Base-by-base conservation (phyloP, 2,888 invertebrate species). In the Eupsilia transversa region DNA sequence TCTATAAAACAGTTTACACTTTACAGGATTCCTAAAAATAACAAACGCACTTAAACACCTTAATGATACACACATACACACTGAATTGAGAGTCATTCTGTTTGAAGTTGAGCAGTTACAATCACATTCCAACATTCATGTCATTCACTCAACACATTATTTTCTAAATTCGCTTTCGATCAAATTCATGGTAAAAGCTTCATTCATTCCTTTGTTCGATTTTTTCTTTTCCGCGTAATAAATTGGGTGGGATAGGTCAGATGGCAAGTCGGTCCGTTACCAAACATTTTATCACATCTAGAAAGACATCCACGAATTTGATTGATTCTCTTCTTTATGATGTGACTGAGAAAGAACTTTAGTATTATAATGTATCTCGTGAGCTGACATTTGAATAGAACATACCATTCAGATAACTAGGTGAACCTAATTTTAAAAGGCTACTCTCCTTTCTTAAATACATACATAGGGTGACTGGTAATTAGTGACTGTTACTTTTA, bases 81-180 rank as follows among this genome's bases (percentile, higher is more conserved):
- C n/a, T 5, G 65, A 76, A 49, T 41, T 33, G 2, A 35, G 49
- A 59, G 49, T 75, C 2, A n/a, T 60, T 52, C 20, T 35, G 52
- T 78, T 69, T 54, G n/a, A 75, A 78, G 14, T 54, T 54, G 14
- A 52, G n/a, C 43, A 43, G 30, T 54, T 27, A 61, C 33, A 46
- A 56, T 61, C 23, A 49, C 23, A 60, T 70, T 78, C n/a, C 20
- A 43, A 35, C 33, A 35, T 52, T 67, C 2, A 60, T 46, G 60
- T 35, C n/a, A 20, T 60, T 60, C n/a, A 17, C 33, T 43, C n/a
- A 57, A 60, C 33, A 52, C n/a, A 60, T 70, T n/a, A 30, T 23
- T 43, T 60, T 52, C 14, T 10, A 43, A 69, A 54, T 77, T 60
- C 38, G n/a, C 23, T 33, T 46, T 46, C 6, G 17, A 46, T 35